These are phyloP conservation scores for Halichondria panicea DNA, from an alignment of 37 sponge, comb jelly and placozoan genomes.

Conservation along the genomic window DNA sequence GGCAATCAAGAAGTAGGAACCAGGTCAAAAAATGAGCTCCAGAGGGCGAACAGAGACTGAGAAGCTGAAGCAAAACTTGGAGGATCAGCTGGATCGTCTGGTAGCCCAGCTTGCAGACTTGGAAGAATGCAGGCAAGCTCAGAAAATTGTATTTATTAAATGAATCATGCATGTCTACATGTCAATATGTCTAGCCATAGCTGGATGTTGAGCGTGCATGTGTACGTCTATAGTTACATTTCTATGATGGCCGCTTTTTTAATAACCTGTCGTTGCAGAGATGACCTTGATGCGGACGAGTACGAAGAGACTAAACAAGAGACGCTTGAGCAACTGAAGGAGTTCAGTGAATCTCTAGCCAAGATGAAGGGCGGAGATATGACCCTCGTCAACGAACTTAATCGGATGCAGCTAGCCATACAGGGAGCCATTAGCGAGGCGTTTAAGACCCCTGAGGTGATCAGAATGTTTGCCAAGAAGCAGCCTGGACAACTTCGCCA, in stretches of 20 bases:
- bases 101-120: constrained; percentile 92
- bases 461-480: constrained; percentile 95
- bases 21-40: constrained; percentile 33
- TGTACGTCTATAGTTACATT: background rate
- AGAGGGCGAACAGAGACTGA: constrained; percentile 77
- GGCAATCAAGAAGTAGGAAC: background rate
- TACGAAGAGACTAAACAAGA: constrained; percentile 92
- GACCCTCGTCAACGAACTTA: constrained; percentile 87
- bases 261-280: constrained; percentile 54
- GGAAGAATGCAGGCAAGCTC: constrained; percentile 88
- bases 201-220: too few relatives aligned
- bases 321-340: constrained; percentile 93
- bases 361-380: constrained; percentile 87
- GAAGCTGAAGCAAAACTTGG: constrained; percentile 87
- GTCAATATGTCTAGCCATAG: too few relatives aligned
- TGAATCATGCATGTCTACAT: too few relatives aligned
- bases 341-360: constrained; percentile 87
- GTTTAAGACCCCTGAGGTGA: constrained; percentile 98
- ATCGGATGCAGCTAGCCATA: constrained; percentile 91
- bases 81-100: constrained; percentile 96
- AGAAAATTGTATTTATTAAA: too few relatives aligned
- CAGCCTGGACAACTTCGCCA: constrained; percentile 96
- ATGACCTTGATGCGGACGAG: constrained; percentile 89
- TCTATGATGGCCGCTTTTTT: background rate
- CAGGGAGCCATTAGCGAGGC: constrained; percentile 99